Evolutionary conservation across 2,888 invertebrate species (phyloP).

Genomic region (Branchipolynoe longqiensis): DNA sequence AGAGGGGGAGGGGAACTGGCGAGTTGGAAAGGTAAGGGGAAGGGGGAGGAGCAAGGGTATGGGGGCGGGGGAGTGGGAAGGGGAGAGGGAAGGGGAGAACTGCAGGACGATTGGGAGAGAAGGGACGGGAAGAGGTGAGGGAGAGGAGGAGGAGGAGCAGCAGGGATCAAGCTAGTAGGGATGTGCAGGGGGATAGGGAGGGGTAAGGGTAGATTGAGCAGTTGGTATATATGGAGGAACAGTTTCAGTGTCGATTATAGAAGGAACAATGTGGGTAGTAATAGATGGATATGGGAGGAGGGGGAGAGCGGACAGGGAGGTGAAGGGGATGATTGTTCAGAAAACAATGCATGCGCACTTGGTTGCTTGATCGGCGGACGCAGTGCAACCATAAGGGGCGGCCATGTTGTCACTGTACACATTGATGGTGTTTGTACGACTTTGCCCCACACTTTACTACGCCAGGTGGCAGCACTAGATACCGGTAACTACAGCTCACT

Average conservation of each 20-base stretch:
- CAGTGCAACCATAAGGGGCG: too few species aligned
- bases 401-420: too few species aligned
- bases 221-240: too few species aligned
- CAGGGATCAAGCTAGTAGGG: not conserved
- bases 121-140: not conserved
- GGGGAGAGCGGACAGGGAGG: too few species aligned
- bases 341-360: too few species aligned
- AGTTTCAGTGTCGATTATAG: not conserved
- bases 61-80: not conserved
- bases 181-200: not conserved
- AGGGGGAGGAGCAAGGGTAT: not conserved
- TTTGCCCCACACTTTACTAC: too few species aligned
- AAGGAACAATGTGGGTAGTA: not conserved
- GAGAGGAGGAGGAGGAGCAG: not conserved
- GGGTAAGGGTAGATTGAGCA: not conserved
- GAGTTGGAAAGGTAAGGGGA: too few species aligned
- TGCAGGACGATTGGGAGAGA: not conserved
- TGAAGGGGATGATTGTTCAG: too few species aligned
- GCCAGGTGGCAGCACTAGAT: too few species aligned
- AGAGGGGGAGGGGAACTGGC: not conserved
- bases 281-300: not conserved
- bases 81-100: not conserved
- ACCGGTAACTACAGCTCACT: too few species aligned
- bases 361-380: too few species aligned
- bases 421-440: too few species aligned